These are phyloP conservation scores for Ephestia elutella DNA, from an alignment of 1,140 invertebrate species.

Conservation along the genomic window DNA sequence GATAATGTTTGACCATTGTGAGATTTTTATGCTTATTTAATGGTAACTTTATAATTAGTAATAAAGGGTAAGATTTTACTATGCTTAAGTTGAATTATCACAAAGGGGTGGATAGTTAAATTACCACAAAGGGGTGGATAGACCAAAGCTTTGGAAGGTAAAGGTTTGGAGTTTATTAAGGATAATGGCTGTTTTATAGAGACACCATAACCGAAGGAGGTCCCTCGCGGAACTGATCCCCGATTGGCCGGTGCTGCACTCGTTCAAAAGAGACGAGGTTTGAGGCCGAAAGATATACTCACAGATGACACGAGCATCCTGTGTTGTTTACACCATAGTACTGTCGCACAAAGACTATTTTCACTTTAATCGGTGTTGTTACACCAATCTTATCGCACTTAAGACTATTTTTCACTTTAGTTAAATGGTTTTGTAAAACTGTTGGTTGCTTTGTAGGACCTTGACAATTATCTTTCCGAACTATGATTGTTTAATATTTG, in stretches of 20 bases:
- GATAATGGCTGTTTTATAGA: conserved; percentile 68
- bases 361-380: conserved; percentile 29
- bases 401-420: not conserved
- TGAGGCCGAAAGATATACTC: conserved; percentile 67
- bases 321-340: conserved; percentile 53
- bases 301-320: conserved; percentile 64
- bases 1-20: conserved; percentile 13
- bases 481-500: not conserved
- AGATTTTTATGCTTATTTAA: conserved; percentile 4
- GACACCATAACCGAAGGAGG: conserved; percentile 80
- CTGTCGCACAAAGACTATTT: conserved; percentile 40
- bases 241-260: conserved; percentile 95
- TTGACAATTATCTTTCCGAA: not conserved
- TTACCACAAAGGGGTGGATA: too few relatives aligned
- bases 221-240: conserved; percentile 96
- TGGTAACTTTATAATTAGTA: not conserved
- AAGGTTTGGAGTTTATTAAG: conserved; percentile 35
- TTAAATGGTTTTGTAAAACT: not conserved
- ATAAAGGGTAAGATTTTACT: not conserved
- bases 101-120: not conserved
- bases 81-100: not conserved
- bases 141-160: not conserved
- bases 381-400: conserved; percentile 55
- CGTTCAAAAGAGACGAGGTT: conserved; percentile 87
- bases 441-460: not conserved